A percentile compares a stretch with the other conserved stretches of the same genome.
These are phyloP conservation scores for Yponomeuta cagnagella DNA, from an alignment of 2,888 invertebrate genomes.

Conservation along the genomic window DNA sequence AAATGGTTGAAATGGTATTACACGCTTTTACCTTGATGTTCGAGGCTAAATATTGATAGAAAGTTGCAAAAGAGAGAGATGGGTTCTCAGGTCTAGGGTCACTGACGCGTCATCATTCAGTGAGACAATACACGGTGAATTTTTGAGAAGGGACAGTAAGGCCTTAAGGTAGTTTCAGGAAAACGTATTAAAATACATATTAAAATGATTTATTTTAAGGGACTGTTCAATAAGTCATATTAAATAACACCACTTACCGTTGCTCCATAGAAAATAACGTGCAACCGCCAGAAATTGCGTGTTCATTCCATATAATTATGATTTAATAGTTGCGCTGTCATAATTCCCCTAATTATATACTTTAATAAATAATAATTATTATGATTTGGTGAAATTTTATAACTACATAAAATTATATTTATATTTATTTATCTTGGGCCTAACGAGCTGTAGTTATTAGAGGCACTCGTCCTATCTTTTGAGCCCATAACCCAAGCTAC, in stretches of 20 bases:
- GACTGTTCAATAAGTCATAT: background rate
- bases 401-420: background rate
- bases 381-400: background rate
- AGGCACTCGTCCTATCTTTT: background rate
- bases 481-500: background rate
- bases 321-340: background rate
- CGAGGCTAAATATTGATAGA: no score
- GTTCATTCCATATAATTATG: constrained; percentile 8
- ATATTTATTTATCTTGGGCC: background rate
- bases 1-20: no score
- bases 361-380: constrained; percentile 5
- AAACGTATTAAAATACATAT: no score
- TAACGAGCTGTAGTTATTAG: background rate
- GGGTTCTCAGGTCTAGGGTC: background rate
- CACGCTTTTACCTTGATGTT: no score
- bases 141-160: no score
- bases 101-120: background rate
- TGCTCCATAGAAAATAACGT: background rate
- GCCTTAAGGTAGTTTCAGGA: no score
- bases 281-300: background rate
- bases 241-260: constrained; percentile 15
- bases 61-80: no score
- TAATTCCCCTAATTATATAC: background rate
- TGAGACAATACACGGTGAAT: background rate
- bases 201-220: background rate